Evolutionary conservation across 2,797 vertebrate genomes (phyloP), one percentile per base, ranked within the genome.

Genomic region (Danio kyathit): DNA sequence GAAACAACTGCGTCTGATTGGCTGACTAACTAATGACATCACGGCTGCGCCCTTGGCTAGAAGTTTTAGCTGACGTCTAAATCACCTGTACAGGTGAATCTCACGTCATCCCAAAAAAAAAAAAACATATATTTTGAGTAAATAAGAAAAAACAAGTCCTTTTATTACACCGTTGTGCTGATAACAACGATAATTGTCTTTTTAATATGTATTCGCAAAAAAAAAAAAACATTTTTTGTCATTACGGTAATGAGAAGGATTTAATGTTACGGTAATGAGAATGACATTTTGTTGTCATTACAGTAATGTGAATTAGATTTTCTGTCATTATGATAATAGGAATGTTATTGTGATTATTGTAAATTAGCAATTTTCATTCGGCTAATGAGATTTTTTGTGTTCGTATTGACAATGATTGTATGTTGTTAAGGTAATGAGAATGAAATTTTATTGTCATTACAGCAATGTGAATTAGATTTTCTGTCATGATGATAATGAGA

Each of bases 1-100:
- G 66, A 81, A 73, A 83, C 74, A 81, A 84, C 43, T 65, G 66
- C 51, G 29, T 19, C 57, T 19, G 52, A 65, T 29, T 79, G 43
- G 49, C 43, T 57, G 51, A 83, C 7, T 46, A 41, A 80, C 21
- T 57, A 69, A 56, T 57, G 43, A 61, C 19, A 54, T 63, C 61
- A 46, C 76, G 69, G 19, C 46, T 44, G 75, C 60, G 6, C 44
- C 73, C 13, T 63, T 10, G 52, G 16, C 13, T 59, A 19, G 51
- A 63, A 69, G 46, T 29, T 56, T 75, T 14, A 17, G 1, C 14
- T 9, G 40, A 76, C 16, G 12, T 9, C 3, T 17, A 48, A 49
- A 14, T 14, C 17, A 19, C 1, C 5, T 8, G 11, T n/a, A 51
- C 54, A 51, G 5, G 11, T 60, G 40, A 71, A 65, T 21, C 48